These are phyloP conservation scores for Pipa parva DNA, from an alignment of 2,113 vertebrate species.

Conservation along the genomic window DNA sequence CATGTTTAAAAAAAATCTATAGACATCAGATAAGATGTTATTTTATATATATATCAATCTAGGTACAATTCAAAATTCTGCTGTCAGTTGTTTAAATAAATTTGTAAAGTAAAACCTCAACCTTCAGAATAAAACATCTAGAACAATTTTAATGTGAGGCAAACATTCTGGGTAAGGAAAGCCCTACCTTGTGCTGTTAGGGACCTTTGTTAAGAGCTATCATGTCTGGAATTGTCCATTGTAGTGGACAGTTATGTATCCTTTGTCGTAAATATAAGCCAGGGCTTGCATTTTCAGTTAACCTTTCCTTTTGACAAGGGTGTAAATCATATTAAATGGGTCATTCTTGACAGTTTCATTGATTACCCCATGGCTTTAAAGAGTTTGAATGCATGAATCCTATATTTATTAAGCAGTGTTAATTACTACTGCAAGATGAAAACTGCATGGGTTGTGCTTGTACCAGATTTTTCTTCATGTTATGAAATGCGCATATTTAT, in stretches of 20 bases:
- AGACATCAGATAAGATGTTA: slow-evolving; percentile 15
- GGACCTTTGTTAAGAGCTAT: background rate
- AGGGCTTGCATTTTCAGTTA: slow-evolving; percentile 35
- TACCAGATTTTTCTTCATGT: slow-evolving; percentile 25
- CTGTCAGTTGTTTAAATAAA: background rate
- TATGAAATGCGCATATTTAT: slow-evolving; percentile 34
- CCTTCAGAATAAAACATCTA: background rate
- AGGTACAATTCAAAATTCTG: background rate
- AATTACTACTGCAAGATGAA: slow-evolving; percentile 41
- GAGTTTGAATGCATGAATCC: slow-evolving; percentile 41
- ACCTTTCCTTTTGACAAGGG: slow-evolving; percentile 35
- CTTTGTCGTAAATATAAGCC: slow-evolving; percentile 37
- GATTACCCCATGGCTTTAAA: slow-evolving; percentile 28
- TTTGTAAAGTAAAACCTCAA: slow-evolving; percentile 11
- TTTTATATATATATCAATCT: background rate
- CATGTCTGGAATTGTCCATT: slow-evolving; percentile 21
- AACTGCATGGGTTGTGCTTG: slow-evolving; percentile 26
- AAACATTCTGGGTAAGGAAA: background rate
- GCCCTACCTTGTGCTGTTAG: background rate
- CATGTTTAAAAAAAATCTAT: slow-evolving; percentile 9
- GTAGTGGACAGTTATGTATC: slow-evolving; percentile 39
- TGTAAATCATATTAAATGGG: slow-evolving; percentile 33
- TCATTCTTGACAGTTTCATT: slow-evolving; percentile 29
- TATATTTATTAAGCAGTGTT: slow-evolving; percentile 13
- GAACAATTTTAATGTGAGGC: background rate